Base-by-base conservation (phyloP, 2,113 vertebrate species). In the Alethe castanea region DNA sequence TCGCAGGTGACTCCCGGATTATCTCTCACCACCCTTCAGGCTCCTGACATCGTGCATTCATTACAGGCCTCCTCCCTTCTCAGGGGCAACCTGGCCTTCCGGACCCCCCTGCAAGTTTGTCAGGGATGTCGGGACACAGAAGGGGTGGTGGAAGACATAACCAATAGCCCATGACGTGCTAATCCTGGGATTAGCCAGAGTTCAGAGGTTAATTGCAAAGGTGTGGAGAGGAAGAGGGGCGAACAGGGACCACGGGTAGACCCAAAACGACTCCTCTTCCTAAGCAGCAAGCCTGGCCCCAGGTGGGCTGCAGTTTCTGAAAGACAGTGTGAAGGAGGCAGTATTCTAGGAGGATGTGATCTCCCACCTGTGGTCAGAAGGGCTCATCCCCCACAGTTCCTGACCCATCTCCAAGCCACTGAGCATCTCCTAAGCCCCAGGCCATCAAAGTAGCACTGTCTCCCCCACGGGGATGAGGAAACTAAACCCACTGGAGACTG, bases 201-300 rank as follows among this genome's bases (percentile, higher is more conserved):
- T 86, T 95, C 94, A 97, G 88, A 83, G 95, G 86, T 93, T 95
- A 96, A 95, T 92, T 92, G 87, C 82, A 94, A 94, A 93, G 95
- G 90, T 93, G 92, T 50, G 52, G 53, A 94, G 80, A 94, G 61
- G 76, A 88, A 90, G 48, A 83, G 13, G n/a, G 29, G 44, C 53
- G 19, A 88, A 79, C 9, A 89, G 47, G 22, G 22, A 66, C 44
- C 14, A 79, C 0, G 0, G 15, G 20, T 81, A 81, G 36, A 94
- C 16, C 24, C 53, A 86, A 81, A 94, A 94, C 25, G 0, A 86
- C 6, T 60, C 33, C 11, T 69, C 19, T 9, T 2, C 12, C 38
- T 62, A 59, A 88, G 47, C 44, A 90, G 64, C 24, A 73, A 83
- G 25, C 24, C 70, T 47, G 17, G 25, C 33, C 23, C 16, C 24